phyloP scores from a whole-genome alignment of 2,113 vertebrate species.

The Catagonus wagneri region DNA sequence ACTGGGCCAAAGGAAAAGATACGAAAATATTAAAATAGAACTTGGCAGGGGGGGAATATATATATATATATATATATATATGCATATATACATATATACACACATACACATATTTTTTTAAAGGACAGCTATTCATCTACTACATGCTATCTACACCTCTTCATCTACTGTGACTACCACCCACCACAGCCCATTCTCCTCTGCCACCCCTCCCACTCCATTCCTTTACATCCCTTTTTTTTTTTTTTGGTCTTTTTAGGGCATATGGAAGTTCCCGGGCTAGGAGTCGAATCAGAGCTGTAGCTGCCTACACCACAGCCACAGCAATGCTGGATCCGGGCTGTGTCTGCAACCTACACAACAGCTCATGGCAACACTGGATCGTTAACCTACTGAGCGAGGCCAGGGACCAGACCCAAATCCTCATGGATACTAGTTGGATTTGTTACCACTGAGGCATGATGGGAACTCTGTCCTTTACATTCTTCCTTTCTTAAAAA shows the following conservation, averaged over 20 bases:
- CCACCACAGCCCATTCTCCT: not conserved
- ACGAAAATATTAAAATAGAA: not conserved
- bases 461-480: not conserved
- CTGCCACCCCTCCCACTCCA: not conserved
- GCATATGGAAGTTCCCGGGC: too few relatives aligned
- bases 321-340: too few relatives aligned
- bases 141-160: not conserved
- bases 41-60: not conserved
- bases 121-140: not conserved
- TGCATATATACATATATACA: not conserved
- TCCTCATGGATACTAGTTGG: too few relatives aligned
- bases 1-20: not conserved
- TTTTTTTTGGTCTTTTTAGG: not conserved
- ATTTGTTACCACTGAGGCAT: too few relatives aligned
- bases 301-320: too few relatives aligned
- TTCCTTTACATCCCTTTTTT: not conserved
- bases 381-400: too few relatives aligned
- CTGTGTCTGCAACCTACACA: too few relatives aligned
- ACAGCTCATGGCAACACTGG: too few relatives aligned
- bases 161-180: not conserved
- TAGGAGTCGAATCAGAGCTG: too few relatives aligned
- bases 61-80: not conserved
- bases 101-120: not conserved
- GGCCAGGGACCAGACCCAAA: too few relatives aligned
- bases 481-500: not conserved